Conservation (phyloP, 1,140 invertebrate genomes). For the Elysia chlorotica region DNA sequence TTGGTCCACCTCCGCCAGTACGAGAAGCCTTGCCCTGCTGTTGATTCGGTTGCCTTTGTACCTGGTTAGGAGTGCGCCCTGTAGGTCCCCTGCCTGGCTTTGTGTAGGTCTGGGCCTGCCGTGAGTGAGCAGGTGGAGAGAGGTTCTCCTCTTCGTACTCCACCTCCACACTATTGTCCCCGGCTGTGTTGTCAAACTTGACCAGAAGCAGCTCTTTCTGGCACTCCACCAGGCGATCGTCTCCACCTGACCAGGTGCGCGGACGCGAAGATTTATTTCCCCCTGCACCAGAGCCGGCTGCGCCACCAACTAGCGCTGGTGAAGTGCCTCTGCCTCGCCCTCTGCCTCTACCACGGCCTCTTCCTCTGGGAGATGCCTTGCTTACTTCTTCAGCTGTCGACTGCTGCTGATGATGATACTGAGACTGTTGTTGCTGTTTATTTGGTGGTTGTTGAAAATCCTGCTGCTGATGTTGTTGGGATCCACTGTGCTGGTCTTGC, state of each 20-base stretch:
- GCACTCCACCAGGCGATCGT: constrained; percentile 44
- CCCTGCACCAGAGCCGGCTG: constrained; percentile 21
- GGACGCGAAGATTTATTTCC: constrained; percentile 30
- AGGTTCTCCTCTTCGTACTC: constrained; percentile 40
- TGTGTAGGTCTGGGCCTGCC: not conserved
- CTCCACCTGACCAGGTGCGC: constrained; percentile 36
- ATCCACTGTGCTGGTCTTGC: not conserved
- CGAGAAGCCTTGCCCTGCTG: no score
- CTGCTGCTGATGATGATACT: not conserved
- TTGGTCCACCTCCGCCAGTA: not conserved
- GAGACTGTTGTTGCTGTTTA: not conserved
- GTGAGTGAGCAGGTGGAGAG: not conserved
- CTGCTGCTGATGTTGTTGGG: no score
- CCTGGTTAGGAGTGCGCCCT: constrained; percentile 16
- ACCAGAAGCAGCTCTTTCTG: constrained; percentile 45
- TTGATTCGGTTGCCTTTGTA: not conserved
- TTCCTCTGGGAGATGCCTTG: constrained; percentile 25
- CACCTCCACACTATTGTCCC: constrained; percentile 39
- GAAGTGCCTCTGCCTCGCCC: constrained; percentile 33
- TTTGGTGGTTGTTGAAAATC: not conserved
- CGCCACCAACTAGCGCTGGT: no score
- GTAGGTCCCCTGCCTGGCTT: constrained; percentile 14
- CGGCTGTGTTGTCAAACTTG: constrained; percentile 46
- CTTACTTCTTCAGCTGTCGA: not conserved
- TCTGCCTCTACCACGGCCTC: constrained; percentile 42